phyloP scores from a whole-genome alignment of 1,140 invertebrate species.

The Leucophenga varia region DNA sequence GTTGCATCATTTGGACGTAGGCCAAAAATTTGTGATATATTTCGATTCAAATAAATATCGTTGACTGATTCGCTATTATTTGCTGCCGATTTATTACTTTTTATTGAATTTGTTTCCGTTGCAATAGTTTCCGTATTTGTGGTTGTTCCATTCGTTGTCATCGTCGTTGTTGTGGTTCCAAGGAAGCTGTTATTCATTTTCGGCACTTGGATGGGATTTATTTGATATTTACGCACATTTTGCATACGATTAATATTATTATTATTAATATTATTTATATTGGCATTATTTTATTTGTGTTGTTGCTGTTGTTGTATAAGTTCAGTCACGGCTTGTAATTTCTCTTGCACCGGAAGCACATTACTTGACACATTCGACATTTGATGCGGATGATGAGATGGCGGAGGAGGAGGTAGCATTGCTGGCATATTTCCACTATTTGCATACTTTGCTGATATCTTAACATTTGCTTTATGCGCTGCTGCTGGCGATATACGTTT shows the following conservation, averaged over 20 bases:
- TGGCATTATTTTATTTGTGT: not conserved
- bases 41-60: constrained; percentile 51
- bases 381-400: constrained; percentile 10
- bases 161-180: no score
- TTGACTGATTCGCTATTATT: constrained; percentile 41
- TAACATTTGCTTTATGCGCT: constrained; percentile 52
- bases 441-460: constrained; percentile 40
- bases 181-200: no score
- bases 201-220: no score
- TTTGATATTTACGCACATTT: no score
- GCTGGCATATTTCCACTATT: constrained; percentile 2
- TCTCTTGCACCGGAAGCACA: constrained; percentile 53
- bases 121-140: constrained; percentile 9
- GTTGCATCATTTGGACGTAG: constrained; percentile 12
- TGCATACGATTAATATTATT: constrained; percentile 26
- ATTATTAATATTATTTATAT: constrained; percentile 1
- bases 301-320: constrained; percentile 21
- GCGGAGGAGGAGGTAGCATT: no score
- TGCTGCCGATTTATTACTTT: constrained; percentile 2
- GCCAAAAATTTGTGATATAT: constrained; percentile 45
- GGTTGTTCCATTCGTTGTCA: not conserved
- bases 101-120: no score
- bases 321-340: constrained; percentile 46
- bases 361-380: constrained; percentile 41
- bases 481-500: constrained; percentile 48